Evolutionary conservation across 1,140 invertebrate species (phyloP), one percentile per base, ranked within the genome.

Genomic region (Archivesica marissinica): DNA sequence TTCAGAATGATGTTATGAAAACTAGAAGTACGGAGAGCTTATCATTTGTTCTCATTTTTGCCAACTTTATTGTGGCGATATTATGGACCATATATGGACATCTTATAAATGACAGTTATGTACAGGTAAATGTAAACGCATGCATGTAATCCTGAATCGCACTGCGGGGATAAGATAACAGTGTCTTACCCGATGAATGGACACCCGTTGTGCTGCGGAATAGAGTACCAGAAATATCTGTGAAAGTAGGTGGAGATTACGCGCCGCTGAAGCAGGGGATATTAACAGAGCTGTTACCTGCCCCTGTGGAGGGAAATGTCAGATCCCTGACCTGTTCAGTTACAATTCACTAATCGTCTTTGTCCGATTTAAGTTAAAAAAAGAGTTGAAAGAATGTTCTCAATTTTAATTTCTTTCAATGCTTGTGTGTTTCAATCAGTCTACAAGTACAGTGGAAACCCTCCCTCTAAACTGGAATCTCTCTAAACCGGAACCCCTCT

Each of bases 21-120:
- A 44, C 70, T 6, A 84, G 59, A 44, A 84, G 70, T 50, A 84
- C 81, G 28, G 81, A 75, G 38, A 66, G 52, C 41, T 50, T 75
- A 35, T 75, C 68, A 47, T 84, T 84, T 64, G n/a, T 61, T 1
- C 59, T 84, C 6, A 76, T 84, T 35, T 28, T 84, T 41, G 81
- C 81, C 54, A 84, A 84, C 54, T 84, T 75, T n/a, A 17, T 74
- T 3, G 47, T 83, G 15, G 66, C 64, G 0, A n/a, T 75, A 28
- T 25, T 64, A 25, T 84, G 81, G 81, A 50, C 59, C 23, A 2
- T 75, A 30, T 84, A 84, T 75, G 81, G 81, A 20, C 52, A 54
- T 17, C 30, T 84, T 4, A 61, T 84, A 13, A 41, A 38, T 15
- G 81, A 84, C 28, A 75, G 33, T 64, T 84, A 75, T 84, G 81